Evolutionary conservation across 2,113 vertebrate genomes (phyloP), one percentile per base, ranked within the genome.

Genomic region (Patagioenas fasciata): DNA sequence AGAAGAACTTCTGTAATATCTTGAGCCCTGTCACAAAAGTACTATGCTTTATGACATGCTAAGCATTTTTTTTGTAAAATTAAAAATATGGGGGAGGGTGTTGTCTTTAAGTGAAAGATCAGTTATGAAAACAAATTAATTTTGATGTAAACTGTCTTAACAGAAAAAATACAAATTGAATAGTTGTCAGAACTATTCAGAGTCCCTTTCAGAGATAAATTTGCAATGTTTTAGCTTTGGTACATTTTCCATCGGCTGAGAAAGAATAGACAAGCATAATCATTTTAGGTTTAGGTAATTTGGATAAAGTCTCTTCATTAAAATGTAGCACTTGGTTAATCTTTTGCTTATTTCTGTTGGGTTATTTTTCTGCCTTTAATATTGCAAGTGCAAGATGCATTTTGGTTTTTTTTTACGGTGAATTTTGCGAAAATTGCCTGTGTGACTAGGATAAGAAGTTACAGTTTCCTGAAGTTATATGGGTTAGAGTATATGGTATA

Each of bases 81-180:
- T 34, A 38, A 67, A 71, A 85, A 89, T 75, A 64, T 44, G 23
- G 31, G 2, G 12, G 12, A 47, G 47, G 26, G 29, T 32, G 44
- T 57, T 91, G 29, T 44, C 36, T 81, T 40, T 51, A 74, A 53
- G 79, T 56, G n/a, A 93, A 95, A 64, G 62, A 85, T 96, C 38
- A 70, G 23, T 83, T 93, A 48, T 83, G 67, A 88, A 88, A 77
- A 70, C 72, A 47, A 57, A 94, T 93, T 94, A 88, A 75, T 95
- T 96, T 94, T 73, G 31, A 75, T 88, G 4, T 74, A 79, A 95
- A 90, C 40, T 93, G 26, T 78, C 36, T 11, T 90, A 69, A 75
- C 77, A 56, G 61, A 53, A 96, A 79, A 32, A 42, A 78, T 18
- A 50, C 13, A 58, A 58, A 93, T 73, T 60, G 21, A 1, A 17